phyloP scores from a whole-genome alignment of 2,888 invertebrate species.

The Choreutis nemorana region DNA sequence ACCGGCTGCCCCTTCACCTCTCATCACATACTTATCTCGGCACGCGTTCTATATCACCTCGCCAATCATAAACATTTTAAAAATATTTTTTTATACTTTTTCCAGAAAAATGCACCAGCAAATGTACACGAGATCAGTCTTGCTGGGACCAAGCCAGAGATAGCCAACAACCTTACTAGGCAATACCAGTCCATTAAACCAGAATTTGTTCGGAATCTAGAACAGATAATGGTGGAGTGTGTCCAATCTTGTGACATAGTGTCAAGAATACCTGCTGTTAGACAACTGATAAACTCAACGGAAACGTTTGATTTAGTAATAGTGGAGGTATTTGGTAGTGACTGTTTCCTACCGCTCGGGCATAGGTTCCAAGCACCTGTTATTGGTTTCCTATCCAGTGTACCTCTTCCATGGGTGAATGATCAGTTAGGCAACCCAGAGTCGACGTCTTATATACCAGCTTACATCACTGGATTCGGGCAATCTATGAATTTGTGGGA shows the following conservation, averaged over 20 bases:
- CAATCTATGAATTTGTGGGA: constrained; percentile 57
- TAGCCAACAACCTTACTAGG: constrained; percentile 44
- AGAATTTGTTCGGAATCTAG: constrained; percentile 41
- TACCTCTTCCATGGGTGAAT: constrained; percentile 64
- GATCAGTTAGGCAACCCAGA: constrained; percentile 66
- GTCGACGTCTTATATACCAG: constrained; percentile 63
- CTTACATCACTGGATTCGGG: constrained; percentile 58
- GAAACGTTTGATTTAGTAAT: constrained; percentile 45
- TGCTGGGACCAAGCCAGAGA: constrained; percentile 55
- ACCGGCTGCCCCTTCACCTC: constrained; percentile 19
- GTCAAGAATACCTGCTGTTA: constrained; percentile 39
- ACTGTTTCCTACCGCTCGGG: constrained; percentile 66
- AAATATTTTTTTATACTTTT: constrained; percentile 16
- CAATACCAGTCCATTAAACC: constrained; percentile 39
- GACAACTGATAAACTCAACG: constrained; percentile 38
- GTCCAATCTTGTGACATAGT: constrained; percentile 50
- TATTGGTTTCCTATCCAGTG: constrained; percentile 59
- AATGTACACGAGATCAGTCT: constrained; percentile 53
- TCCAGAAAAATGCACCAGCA: constrained; percentile 46
- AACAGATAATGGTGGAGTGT: constrained; percentile 54
- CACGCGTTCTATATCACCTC: constrained; percentile 15
- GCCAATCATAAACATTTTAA: not conserved
- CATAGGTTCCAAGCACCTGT: constrained; percentile 60
- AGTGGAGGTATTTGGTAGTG: constrained; percentile 62
- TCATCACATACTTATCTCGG: constrained; percentile 16